A percentile compares a stretch with the other conserved stretches of the same genome.
phyloP scores from a whole-genome alignment of 1,140 invertebrate genomes.

The Saccostrea glomerata region DNA sequence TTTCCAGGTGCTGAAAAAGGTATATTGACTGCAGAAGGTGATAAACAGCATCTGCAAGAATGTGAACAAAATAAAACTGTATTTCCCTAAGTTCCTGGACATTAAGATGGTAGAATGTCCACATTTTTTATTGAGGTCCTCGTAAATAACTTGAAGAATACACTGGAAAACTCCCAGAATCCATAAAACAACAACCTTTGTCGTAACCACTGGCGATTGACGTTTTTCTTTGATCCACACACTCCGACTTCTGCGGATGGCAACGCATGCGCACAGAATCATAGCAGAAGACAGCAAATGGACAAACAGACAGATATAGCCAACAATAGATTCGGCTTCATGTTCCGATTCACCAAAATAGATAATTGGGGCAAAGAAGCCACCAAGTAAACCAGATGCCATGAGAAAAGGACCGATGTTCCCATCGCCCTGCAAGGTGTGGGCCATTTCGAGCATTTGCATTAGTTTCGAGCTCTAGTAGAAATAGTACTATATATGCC shows the following conservation, averaged over 20 bases:
- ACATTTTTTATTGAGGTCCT: not conserved
- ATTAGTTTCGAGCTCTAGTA: too few relatives aligned
- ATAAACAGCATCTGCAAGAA: constrained; percentile 11
- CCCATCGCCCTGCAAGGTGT: not conserved
- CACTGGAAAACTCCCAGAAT: not conserved
- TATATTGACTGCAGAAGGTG: not conserved
- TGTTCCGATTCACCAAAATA: not conserved
- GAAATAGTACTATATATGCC: too few relatives aligned
- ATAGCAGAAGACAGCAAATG: not conserved
- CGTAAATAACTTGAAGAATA: not conserved
- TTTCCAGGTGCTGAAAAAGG: not conserved
- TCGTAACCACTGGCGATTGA: not conserved
- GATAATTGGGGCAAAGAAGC: not conserved
- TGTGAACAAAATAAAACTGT: not conserved
- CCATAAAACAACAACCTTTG: not conserved
- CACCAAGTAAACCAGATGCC: not conserved
- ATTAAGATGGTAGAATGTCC: not conserved
- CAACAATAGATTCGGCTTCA: not conserved
- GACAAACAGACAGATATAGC: not conserved
- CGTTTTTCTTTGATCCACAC: constrained; percentile 5
- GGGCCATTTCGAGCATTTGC: not conserved
- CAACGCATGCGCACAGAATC: not conserved
- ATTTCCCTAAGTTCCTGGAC: not conserved
- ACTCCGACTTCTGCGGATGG: not conserved
- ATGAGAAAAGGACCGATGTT: not conserved